Base-by-base conservation (phyloP, 2,888 invertebrate genomes). In the Linnaemya vulpina region DNA sequence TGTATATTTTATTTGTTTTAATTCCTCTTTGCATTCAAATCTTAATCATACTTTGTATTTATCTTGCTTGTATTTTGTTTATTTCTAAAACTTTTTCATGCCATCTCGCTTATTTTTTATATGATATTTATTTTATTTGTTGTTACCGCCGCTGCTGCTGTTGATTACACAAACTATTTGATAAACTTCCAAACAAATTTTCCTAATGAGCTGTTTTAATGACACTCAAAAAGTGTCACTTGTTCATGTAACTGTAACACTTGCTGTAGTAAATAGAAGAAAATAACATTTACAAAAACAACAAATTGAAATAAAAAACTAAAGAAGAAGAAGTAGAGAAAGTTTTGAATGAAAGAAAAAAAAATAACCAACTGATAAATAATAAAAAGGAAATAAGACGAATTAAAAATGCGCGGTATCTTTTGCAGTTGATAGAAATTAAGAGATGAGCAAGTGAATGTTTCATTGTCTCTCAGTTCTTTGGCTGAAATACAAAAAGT, bases 191-290 rank as follows among this genome's bases (percentile, higher is more conserved):
- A 82, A 82, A 85, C 82, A 82, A 85, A 82, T 85, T 85, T 82
- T 82, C 85, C 78, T 85, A 85, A 85, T 85, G 85, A 85, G 85
- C 78, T 85, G 81, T 76, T 85, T 85, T 79, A 82, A 85, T 85
- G 85, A 79, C 78, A 85, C 85, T 85, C 82, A 75, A 75, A 75
- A 70, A 75, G 75, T 79, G 75, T 82, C 82, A 85, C 82, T 82
- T 82, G 74, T 85, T 79, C 75, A 75, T 85, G 85, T 68, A 67
- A 78, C 71, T 81, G 73, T 65, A 82, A 85, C 81, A 82, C 51
- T 82, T 78, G 81, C 70, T 74, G 38, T 22, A 60, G 62, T 62
- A 71, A 84, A 46, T 53, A 79, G 30, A 15, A 43, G 5, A 4
- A 73, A 74, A 30, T 20, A 63, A 73, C 65, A 75, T 55, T 49